These are phyloP conservation scores for Myopa tessellatipennis DNA, from an alignment of 2,888 invertebrate genomes.

Conservation along the genomic window DNA sequence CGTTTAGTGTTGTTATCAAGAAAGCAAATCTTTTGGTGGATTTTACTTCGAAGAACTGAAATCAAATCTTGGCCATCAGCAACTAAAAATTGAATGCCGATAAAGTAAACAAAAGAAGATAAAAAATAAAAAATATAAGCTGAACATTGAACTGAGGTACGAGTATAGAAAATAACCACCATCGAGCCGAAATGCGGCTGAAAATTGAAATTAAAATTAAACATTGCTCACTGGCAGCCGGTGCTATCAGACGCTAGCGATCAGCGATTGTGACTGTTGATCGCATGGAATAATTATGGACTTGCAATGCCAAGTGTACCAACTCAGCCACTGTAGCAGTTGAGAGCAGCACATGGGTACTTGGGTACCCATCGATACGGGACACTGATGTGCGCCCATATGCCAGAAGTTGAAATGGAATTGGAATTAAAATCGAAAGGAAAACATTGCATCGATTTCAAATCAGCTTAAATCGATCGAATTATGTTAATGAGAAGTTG, in stretches of 20 bases:
- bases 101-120: background rate
- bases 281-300: constrained; percentile 36
- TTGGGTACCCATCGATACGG: background rate
- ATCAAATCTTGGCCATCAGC: constrained; percentile 12
- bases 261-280: constrained; percentile 37
- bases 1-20: background rate
- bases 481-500: constrained; percentile 33
- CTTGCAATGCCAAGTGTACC: constrained; percentile 27
- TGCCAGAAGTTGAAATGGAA: constrained; percentile 1
- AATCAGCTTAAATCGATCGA: constrained; percentile 35
- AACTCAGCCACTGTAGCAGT: background rate
- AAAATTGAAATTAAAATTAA: constrained; percentile 36
- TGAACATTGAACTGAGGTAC: background rate
- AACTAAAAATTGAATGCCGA: constrained; percentile 5
- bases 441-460: constrained; percentile 23
- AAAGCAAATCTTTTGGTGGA: background rate
- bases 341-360: background rate
- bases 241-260: constrained; percentile 24
- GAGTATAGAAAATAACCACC: background rate
- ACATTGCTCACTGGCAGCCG: constrained; percentile 28
- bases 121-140: background rate
- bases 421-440: constrained; percentile 12
- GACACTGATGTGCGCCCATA: background rate
- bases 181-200: constrained; percentile 4
- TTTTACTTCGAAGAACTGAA: background rate